Base-by-base conservation (phyloP, 1,140 invertebrate genomes). In the Hypothenemus hampei region DNA sequence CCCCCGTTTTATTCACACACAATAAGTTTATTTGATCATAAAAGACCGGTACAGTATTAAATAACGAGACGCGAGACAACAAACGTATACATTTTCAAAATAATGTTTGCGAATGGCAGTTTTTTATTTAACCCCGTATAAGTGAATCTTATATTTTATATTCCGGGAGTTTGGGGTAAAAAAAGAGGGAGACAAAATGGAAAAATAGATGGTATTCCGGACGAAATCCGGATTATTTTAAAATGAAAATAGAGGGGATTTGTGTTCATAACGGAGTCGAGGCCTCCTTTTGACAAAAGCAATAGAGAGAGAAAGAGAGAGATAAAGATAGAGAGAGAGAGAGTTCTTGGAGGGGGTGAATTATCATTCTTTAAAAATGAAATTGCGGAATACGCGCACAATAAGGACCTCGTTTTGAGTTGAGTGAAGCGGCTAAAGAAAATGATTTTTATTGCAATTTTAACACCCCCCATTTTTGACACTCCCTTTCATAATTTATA, bases 1-100 rank as follows among this genome's bases (percentile, higher is more conserved):
- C n/a, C n/a, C n/a, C n/a, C n/a, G n/a, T n/a, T n/a, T n/a, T n/a
- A n/a, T n/a, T n/a, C n/a, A n/a, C n/a, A 26, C 19, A 16, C 18
- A 43, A 43, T 43, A 43, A 43, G 18, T 43, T 43, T 21, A 43
- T 43, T 43, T 43, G 40, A 43, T 43, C 19, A 43, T 20, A 43
- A 21, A 16, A 43, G 22, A 43, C 18, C 40, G 35, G 16, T 8
- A n/a, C n/a, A n/a, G 26, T 6, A 29, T n/a, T 6, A 29, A 37
- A 16, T 37, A 37, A 37, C 35, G 18, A 15, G 35, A 15, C 16
- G 7, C 35, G 16, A 10, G 16, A 15, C 18, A 15, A 37, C 35
- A 8, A 16, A 10, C 11, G 13, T 37, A 29, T 7, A 16, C n/a
- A 37, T 16, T 37, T 10, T 7, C 35, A 3, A n/a, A n/a, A n/a